Evolutionary conservation across 2,113 vertebrate species (phyloP), one percentile per base, ranked within the genome.

Genomic region (Salvelinus namaycush): DNA sequence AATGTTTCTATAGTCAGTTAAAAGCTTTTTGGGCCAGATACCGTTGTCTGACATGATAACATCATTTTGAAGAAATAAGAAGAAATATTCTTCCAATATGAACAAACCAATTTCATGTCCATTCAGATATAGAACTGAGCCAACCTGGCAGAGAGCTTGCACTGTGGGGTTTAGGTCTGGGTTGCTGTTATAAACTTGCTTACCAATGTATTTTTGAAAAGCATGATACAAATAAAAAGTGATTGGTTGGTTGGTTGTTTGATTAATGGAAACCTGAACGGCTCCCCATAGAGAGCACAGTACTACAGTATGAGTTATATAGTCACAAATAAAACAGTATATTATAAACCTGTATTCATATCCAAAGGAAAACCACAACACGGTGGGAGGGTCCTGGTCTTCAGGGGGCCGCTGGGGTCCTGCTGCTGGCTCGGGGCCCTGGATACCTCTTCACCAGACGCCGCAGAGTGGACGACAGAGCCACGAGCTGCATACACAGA

Each of bases 401-500:
- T 92, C 72, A 70, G 86, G 29, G 87, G 87, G 68, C 70, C 5
- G 75, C 87, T 48, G 26, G 66, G 76, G 49, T 93, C 91, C 31
- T 77, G 76, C 4, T 81, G 79, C 82, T 82, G 93, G 29, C 76
- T 64, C 22, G 92, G 26, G 18, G 93, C 93, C 90, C 92, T 95
- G 79, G 94, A 96, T 76, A 96, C 76, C 69, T 94, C 94, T 87
- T 96, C 94, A 96, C 96, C 71, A 97, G 74, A 70, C 95, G 90
- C 70, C 95, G 93, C 89, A 95, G 79, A 2, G 96, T 97, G 76
- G 96, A 91, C 54, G 91, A 93, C 76, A 96, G 82, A 29, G 88
- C 83, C 62, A 88, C 79, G 69, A 92, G 91, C 95, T 96, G 86
- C 4, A 72, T 77, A 83, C 80, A 79, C 8, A 79, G 14, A 83